Conservation (phyloP, 1,140 invertebrate genomes). For the Bombus impatiens region DNA sequence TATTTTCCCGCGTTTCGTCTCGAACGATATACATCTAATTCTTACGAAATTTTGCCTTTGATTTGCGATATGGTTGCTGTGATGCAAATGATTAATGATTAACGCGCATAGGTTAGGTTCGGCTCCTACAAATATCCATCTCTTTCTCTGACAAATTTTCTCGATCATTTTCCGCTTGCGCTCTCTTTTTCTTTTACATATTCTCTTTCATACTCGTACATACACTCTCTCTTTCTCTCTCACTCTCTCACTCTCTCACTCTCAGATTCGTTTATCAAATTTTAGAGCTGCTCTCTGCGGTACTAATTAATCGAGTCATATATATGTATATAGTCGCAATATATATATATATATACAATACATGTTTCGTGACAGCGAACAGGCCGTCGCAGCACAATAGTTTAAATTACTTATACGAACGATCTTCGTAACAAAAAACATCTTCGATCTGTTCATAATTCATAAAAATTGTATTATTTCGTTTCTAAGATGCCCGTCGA, state of each 20-base stretch:
- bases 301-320: conserved; percentile 57
- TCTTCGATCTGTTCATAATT: conserved; percentile 21
- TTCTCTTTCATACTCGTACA: background rate
- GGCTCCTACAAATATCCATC: conserved; percentile 7
- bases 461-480: conserved; percentile 25
- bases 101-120: conserved; percentile 29
- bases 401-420: conserved; percentile 52
- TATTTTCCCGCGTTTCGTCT: conserved; percentile 23
- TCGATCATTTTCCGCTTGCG: background rate
- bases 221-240: background rate
- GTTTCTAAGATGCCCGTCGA: background rate
- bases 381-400: conserved; percentile 24
- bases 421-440: conserved; percentile 57
- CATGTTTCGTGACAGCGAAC: conserved; percentile 42
- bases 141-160: background rate
- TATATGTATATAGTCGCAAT: conserved; percentile 25
- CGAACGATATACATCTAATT: conserved; percentile 43
- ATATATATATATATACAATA: conserved; percentile 52
- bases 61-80: conserved; percentile 71
- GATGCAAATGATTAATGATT: conserved; percentile 55
- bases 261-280: conserved; percentile 57
- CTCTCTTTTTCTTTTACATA: conserved; percentile 9
- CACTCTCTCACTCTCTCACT: background rate
- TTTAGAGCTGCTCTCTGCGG: conserved; percentile 30
- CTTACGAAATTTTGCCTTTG: conserved; percentile 67